Conservation (phyloP, 2,888 invertebrate species). For the Achlya flavicornis region DNA sequence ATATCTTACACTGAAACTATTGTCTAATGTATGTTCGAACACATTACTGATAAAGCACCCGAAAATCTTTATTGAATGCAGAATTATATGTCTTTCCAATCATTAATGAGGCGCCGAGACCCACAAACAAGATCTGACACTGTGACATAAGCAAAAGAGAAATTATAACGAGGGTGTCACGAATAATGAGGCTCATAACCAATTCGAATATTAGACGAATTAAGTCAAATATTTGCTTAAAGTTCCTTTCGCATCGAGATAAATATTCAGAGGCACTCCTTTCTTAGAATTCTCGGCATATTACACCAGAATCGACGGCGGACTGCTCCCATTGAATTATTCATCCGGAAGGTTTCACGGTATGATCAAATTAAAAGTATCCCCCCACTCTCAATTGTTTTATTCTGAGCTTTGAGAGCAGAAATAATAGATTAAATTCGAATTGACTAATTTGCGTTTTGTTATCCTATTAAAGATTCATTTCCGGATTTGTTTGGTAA, state of each 20-base stretch:
- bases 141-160: slow-evolving; percentile 5
- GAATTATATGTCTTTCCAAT: neutral
- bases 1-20: too few relatives aligned
- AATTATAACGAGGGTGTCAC: neutral
- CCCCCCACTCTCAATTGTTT: slow-evolving; percentile 14
- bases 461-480: slow-evolving; percentile 29
- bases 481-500: slow-evolving; percentile 10
- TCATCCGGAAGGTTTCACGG: slow-evolving; percentile 40
- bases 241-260: slow-evolving; percentile 30
- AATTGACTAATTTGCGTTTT: slow-evolving; percentile 26
- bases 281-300: slow-evolving; percentile 33
- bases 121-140: slow-evolving; percentile 7
- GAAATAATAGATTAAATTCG: slow-evolving; percentile 38
- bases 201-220: slow-evolving; percentile 19
- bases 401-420: slow-evolving; percentile 27
- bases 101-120: neutral
- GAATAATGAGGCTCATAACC: slow-evolving; percentile 16
- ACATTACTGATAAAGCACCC: neutral
- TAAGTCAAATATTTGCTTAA: slow-evolving; percentile 33
- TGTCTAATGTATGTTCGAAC: neutral
- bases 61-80: neutral
- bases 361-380: slow-evolving; percentile 46
- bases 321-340: slow-evolving; percentile 41
- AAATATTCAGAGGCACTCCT: slow-evolving; percentile 45
- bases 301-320: slow-evolving; percentile 31